Evolutionary conservation across 2,113 vertebrate species (phyloP).

Genomic region (Oxyura jamaicensis): DNA sequence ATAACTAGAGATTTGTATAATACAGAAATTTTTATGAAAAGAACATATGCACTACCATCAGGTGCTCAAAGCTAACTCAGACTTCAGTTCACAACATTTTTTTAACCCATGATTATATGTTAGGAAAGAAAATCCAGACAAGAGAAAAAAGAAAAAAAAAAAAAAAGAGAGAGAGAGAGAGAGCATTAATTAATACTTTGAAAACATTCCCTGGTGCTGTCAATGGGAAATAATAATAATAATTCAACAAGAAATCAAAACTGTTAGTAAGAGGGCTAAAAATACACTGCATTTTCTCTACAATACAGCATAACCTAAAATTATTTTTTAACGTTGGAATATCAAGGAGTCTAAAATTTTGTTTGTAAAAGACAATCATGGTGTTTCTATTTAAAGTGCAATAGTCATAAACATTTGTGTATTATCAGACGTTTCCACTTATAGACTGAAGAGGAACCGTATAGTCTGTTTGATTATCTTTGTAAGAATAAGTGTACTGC

Average conservation of each 20-base stretch:
- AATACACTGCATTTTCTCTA: not conserved
- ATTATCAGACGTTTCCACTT: not conserved
- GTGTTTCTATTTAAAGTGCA: not conserved
- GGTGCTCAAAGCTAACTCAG: not conserved
- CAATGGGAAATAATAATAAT: not conserved
- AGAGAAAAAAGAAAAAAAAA: too few relatives aligned
- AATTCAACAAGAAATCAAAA: slow-evolving; percentile 5
- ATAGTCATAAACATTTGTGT: not conserved
- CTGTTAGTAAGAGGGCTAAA: not conserved
- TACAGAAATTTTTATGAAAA: not conserved
- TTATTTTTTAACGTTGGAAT: not conserved
- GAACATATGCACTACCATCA: not conserved
- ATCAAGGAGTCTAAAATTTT: not conserved
- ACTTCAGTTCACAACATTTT: not conserved
- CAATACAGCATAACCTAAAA: not conserved
- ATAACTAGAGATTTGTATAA: not conserved
- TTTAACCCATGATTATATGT: not conserved
- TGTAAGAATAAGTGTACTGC: not conserved
- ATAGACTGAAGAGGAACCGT: not conserved
- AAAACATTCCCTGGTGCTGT: not conserved
- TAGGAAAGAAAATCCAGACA: not conserved
- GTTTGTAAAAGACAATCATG: not conserved
- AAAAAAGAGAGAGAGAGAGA: too few relatives aligned
- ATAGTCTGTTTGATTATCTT: not conserved
- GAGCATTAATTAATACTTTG: not conserved